phyloP scores from a whole-genome alignment of 2,113 vertebrate species.

The Scytalopus superciliaris region DNA sequence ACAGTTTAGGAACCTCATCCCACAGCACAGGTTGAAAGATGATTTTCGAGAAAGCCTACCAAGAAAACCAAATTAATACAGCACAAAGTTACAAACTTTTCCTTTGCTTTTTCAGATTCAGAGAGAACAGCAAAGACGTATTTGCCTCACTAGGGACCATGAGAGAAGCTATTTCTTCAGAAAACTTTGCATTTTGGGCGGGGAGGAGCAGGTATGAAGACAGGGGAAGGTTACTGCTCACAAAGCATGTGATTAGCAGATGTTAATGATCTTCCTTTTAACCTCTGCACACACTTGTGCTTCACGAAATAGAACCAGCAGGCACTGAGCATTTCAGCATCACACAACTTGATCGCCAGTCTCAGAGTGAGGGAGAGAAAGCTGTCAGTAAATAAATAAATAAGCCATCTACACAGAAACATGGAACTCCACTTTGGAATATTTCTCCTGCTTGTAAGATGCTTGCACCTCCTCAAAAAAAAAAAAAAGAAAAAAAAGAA shows the following conservation, averaged over 20 bases:
- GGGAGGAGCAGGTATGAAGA: not conserved
- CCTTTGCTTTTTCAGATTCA: not conserved
- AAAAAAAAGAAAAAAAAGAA: not conserved
- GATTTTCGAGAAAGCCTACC: not conserved
- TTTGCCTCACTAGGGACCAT: not conserved
- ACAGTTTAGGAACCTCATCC: not conserved
- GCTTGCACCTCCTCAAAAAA: not conserved
- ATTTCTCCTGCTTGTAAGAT: not conserved
- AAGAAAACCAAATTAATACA: not conserved
- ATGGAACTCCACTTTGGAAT: too few relatives aligned
- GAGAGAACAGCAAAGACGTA: not conserved
- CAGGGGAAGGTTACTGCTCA: not conserved
- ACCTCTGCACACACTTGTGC: not conserved
- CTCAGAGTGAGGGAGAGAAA: not conserved
- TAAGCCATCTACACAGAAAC: not conserved
- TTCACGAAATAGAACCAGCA: not conserved
- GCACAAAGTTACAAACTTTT: not conserved
- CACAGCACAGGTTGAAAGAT: not conserved
- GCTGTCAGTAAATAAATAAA: not conserved
- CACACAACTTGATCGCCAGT: not conserved
- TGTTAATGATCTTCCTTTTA: not conserved
- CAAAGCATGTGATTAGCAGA: not conserved
- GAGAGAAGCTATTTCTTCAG: not conserved
- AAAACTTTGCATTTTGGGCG: not conserved
- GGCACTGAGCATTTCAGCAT: not conserved